These are phyloP conservation scores for Nothoprocta perdicaria DNA, from an alignment of 2,113 vertebrate species.

Conservation along the genomic window DNA sequence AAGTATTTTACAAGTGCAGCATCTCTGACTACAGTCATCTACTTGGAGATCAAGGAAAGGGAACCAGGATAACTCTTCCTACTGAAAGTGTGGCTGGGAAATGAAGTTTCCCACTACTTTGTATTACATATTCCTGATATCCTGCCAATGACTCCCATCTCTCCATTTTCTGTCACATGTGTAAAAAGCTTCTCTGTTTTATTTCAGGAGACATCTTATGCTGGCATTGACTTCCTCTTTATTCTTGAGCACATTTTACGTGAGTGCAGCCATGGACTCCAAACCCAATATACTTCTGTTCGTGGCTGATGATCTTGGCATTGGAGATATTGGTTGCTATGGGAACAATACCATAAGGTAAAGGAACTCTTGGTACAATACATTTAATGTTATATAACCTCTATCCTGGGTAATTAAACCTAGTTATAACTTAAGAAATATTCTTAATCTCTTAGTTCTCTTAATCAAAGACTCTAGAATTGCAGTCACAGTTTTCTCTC, in stretches of 20 bases:
- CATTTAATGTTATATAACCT: not conserved
- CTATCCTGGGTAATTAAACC: not conserved
- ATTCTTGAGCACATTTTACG: not conserved
- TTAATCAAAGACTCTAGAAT: not conserved
- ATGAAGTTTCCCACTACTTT: not conserved
- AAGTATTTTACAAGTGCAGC: not conserved
- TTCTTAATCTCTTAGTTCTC: not conserved
- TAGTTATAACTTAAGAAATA: not conserved
- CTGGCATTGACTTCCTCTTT: not conserved
- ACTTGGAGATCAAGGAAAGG: not conserved
- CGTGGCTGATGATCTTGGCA: constrained; percentile 89
- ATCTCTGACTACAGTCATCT: not conserved
- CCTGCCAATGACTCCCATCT: not conserved
- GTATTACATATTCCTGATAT: not conserved
- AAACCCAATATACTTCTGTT: constrained; percentile 87
- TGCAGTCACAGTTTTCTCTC: not conserved
- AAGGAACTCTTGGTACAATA: not conserved
- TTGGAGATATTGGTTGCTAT: constrained; percentile 88
- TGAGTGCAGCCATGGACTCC: not conserved
- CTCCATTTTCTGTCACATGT: not conserved
- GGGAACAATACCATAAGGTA: constrained; percentile 87
- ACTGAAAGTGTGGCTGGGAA: not conserved
- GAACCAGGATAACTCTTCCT: not conserved
- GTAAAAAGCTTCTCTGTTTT: not conserved
- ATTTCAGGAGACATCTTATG: not conserved